phyloP scores from a whole-genome alignment of 1,140 invertebrate species.

The Panonychus citri region DNA sequence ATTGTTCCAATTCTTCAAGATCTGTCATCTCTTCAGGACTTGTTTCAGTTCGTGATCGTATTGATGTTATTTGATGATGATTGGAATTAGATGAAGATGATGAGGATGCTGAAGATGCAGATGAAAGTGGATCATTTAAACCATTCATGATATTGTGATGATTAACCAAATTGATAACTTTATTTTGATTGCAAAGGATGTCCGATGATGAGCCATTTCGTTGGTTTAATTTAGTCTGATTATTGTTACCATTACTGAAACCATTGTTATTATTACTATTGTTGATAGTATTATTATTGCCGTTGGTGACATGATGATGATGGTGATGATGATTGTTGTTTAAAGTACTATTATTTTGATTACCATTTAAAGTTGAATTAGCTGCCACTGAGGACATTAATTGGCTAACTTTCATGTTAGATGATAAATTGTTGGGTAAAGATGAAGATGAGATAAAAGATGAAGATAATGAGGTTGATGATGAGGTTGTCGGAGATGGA shows the following conservation, averaged over 20 bases:
- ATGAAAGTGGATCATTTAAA: neutral
- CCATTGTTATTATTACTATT: too few species aligned
- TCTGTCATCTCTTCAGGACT: conserved; percentile 75
- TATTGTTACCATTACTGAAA: neutral
- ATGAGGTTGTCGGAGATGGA: neutral
- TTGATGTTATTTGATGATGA: neutral
- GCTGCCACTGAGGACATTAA: too few species aligned
- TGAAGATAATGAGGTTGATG: neutral
- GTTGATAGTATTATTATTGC: too few species aligned
- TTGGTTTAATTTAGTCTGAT: too few species aligned
- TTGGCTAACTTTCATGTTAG: too few species aligned
- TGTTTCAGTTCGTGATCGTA: conserved; percentile 22
- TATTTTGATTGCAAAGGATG: neutral
- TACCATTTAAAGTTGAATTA: too few species aligned
- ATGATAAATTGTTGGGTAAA: too few species aligned
- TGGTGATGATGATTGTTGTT: too few species aligned
- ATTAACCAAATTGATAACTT: neutral
- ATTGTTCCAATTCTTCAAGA: conserved; percentile 81
- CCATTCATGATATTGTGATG: neutral
- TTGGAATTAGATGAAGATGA: neutral
- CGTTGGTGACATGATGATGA: too few species aligned
- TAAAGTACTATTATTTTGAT: too few species aligned
- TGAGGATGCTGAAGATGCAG: neutral
- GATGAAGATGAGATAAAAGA: too few species aligned
- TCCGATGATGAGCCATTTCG: neutral